These are phyloP conservation scores for Hucho hucho DNA, from an alignment of 2,113 vertebrate genomes.

Conservation along the genomic window DNA sequence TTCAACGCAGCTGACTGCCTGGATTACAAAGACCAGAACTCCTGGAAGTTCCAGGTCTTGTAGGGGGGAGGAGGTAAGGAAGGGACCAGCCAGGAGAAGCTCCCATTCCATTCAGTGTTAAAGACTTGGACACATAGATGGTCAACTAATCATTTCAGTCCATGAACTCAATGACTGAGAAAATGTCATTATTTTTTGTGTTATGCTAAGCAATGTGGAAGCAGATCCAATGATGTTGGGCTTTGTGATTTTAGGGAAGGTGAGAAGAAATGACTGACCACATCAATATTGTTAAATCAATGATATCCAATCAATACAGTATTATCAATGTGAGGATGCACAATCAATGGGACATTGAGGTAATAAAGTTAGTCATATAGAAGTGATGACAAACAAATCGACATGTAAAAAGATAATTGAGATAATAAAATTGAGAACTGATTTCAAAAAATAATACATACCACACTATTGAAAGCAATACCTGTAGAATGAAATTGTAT, in stretches of 20 bases:
- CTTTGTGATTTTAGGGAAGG: slow-evolving; percentile 4
- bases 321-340: too few species aligned
- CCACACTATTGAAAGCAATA: slow-evolving; percentile 4
- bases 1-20: slow-evolving; percentile 85
- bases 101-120: slow-evolving; percentile 17
- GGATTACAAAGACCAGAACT: slow-evolving; percentile 89
- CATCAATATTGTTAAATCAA: not conserved
- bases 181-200: slow-evolving; percentile 7
- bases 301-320: too few species aligned
- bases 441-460: slow-evolving; percentile 13
- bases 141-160: slow-evolving; percentile 20
- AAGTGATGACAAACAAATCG: slow-evolving; percentile 8
- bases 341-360: too few species aligned
- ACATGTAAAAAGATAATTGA: slow-evolving; percentile 12
- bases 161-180: slow-evolving; percentile 33
- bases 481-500: slow-evolving; percentile 29
- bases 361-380: too few species aligned
- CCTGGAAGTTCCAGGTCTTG: slow-evolving; percentile 91
- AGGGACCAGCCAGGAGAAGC: slow-evolving; percentile 25
- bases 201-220: slow-evolving; percentile 11
- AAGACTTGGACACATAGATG: slow-evolving; percentile 34
- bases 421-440: too few species aligned
- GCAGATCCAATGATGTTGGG: slow-evolving; percentile 29
- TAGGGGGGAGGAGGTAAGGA: slow-evolving; percentile 51
- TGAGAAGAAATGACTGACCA: not conserved